These are phyloP conservation scores for Lacerta agilis DNA, from an alignment of 2,797 vertebrate genomes.

Conservation along the genomic window DNA sequence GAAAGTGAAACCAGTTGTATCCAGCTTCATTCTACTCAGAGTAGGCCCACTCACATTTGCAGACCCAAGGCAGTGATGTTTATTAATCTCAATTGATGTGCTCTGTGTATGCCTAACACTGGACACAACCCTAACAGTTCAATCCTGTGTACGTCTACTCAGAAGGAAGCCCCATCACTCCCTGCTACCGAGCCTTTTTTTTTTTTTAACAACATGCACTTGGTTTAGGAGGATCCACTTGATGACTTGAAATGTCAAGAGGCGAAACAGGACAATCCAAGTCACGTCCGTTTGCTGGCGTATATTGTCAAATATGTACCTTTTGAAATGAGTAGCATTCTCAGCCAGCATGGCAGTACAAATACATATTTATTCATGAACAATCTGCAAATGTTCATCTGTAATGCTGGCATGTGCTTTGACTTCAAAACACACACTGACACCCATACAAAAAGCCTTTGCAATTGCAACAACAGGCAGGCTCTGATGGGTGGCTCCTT, in stretches of 20 bases:
- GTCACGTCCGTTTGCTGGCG: not conserved
- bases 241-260: not conserved
- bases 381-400: slow-evolving; percentile 14
- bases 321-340: not conserved
- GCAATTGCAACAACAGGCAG: no score
- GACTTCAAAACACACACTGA: not conserved
- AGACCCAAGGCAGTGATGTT: no score
- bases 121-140: no score
- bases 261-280: not conserved
- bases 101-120: no score
- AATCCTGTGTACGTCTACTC: no score
- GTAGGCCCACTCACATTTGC: no score
- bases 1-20: no score
- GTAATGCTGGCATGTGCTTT: not conserved
- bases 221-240: not conserved
- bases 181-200: no score
- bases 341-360: not conserved
- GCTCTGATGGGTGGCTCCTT: not conserved
- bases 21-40: no score
- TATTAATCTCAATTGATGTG: no score
- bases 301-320: not conserved
- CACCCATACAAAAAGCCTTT: not conserved
- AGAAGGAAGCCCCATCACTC: no score
- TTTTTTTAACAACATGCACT: not conserved
- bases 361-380: slow-evolving; percentile 17